Conservation (phyloP, 2,888 invertebrate species). For the Clanis bilineata region DNA sequence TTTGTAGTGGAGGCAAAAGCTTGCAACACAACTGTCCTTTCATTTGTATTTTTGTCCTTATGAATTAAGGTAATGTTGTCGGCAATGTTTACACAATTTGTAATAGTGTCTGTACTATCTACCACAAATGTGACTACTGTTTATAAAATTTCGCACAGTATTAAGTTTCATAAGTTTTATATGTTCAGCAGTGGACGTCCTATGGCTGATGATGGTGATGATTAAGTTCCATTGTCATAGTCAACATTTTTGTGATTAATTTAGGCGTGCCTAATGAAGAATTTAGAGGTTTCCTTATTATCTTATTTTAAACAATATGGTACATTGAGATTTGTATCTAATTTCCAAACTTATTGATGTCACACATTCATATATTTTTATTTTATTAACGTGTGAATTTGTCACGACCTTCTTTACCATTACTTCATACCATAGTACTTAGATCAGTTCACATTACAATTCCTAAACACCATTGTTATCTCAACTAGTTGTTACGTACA, state of each 20-base stretch:
- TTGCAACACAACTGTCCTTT: background rate
- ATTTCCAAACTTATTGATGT: background rate
- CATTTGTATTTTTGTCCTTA: background rate
- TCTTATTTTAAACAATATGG: too few species aligned
- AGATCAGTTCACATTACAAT: background rate
- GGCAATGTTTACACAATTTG: background rate
- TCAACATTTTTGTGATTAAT: too few species aligned
- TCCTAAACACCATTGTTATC: background rate
- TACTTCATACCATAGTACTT: background rate
- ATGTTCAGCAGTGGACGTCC: too few species aligned
- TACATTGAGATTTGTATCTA: too few species aligned
- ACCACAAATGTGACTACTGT: too few species aligned
- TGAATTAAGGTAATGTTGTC: background rate
- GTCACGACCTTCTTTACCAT: background rate
- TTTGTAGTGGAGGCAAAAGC: background rate
- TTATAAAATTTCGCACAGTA: too few species aligned
- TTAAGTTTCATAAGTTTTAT: too few species aligned
- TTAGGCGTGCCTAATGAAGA: too few species aligned
- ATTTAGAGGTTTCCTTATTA: too few species aligned
- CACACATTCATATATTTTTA: background rate
- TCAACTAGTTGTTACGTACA: background rate
- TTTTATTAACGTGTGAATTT: slow-evolving; percentile 6
- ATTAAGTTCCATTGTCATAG: too few species aligned
- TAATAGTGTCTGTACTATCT: too few species aligned
- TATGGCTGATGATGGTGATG: too few species aligned